Base-by-base conservation (phyloP, 2,888 invertebrate genomes). In the Bombylius discolor region DNA sequence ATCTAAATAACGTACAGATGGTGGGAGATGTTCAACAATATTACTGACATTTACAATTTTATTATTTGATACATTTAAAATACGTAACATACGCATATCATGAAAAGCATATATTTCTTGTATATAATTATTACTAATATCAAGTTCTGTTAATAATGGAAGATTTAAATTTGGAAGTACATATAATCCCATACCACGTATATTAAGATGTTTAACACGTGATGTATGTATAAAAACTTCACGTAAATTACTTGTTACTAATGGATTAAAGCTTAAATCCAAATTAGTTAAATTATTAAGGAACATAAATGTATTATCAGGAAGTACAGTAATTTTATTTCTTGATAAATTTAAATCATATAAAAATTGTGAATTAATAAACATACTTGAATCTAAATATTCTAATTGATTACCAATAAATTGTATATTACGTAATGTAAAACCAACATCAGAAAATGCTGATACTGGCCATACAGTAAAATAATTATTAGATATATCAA, bases 211-310 rank as follows among this genome's bases (percentile, higher is more conserved):
- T 69, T 87, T 83, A 61, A 93, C 78, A 67, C 86, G 85, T 55
- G 88, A 89, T 52, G 90, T 81, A 73, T 90, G 89, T 69, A 91
- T 86, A 69, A 92, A 89, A 52, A 92, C 79, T 73, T 92, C 90
- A 68, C 89, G 89, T 69, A 89, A 84, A 76, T 89, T 89, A 59
- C 91, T 84, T 39, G 86, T 88, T 64, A 89, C 84, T 60, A 92
- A 76, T 44, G 83, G 81, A 75, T 92, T 92, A 62, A 81, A 82
- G 63, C 89, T 86, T 52, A 93, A 77, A 74, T 92, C 89, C 65
- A 93, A 77, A 64, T 83, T 82, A 63, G 91, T 82, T 59, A 91
- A 76, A 62, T 85, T 84, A 49, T 85, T 84, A 55, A 92, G 78
- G 67, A 88, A 87, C 33, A 86, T 86, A 71, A 93, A 92, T 31